Evolutionary conservation across 2,113 vertebrate species (phyloP).

Genomic region (Orthonyx spaldingii): DNA sequence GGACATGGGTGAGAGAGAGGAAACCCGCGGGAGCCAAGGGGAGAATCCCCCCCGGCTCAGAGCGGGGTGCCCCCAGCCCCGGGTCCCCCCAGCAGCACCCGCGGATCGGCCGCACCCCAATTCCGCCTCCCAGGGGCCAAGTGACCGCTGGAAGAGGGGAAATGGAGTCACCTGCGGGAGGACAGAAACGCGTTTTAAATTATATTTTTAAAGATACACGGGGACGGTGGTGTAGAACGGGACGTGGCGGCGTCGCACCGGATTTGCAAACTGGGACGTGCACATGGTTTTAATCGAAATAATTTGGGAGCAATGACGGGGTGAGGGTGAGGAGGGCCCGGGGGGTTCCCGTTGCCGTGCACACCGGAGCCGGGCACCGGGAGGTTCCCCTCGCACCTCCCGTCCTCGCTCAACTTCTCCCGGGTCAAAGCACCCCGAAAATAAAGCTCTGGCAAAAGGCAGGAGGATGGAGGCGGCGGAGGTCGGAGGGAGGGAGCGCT

Average conservation of each 20-base stretch:
- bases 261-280: neutral
- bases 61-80: accelerated
- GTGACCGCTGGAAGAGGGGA: neutral
- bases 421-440: neutral
- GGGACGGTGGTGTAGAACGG: neutral
- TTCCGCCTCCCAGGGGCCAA: neutral
- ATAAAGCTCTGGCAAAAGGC: neutral
- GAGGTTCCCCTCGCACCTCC: neutral
- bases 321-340: neutral
- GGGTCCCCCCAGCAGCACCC: neutral
- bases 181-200: neutral
- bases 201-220: accelerated
- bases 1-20: neutral
- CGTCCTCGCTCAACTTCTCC: neutral
- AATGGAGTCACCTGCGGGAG: neutral
- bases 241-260: accelerated
- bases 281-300: neutral
- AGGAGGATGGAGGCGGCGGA: neutral
- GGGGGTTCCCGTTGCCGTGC: neutral
- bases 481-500: neutral
- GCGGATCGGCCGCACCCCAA: neutral
- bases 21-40: neutral
- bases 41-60: neutral
- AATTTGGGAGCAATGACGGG: neutral
- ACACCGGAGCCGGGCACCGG: neutral